Percentiles rank a stretch among this genome's conserved stretches.
Conservation (phyloP, 37 sponge, comb jelly and placozoan species). For the Beroe forskalii region DNA sequence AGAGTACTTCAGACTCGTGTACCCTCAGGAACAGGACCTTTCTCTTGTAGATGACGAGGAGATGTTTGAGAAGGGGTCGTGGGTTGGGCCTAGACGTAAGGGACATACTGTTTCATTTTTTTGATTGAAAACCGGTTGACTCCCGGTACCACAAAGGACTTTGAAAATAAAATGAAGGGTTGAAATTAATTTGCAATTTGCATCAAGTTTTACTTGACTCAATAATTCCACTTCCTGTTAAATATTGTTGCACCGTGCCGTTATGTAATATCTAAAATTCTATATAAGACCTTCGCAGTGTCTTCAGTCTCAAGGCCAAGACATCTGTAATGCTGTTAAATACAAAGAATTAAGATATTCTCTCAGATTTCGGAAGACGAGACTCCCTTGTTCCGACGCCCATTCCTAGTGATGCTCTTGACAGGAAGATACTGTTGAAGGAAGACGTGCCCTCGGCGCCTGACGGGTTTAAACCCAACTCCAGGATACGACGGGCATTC, state of each 20-base stretch:
- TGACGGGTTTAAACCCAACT: slow-evolving; percentile 50
- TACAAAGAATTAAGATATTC: not conserved
- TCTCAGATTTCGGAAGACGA: slow-evolving; percentile 11
- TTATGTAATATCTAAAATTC: too few relatives aligned
- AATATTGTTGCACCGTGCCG: too few relatives aligned
- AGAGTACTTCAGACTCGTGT: not conserved
- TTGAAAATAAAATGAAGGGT: too few relatives aligned
- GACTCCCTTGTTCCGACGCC: slow-evolving; percentile 27
- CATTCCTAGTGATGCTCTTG: not conserved
- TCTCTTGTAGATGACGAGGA: not conserved
- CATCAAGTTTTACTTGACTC: too few relatives aligned
- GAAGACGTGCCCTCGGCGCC: slow-evolving; percentile 18
- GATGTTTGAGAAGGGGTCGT: not conserved
- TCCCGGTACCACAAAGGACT: too few relatives aligned
- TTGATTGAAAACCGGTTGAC: too few relatives aligned
- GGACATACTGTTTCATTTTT: too few relatives aligned
- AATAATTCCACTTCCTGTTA: too few relatives aligned
- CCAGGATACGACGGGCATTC: not conserved
- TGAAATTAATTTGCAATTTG: too few relatives aligned
- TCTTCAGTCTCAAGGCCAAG: too few relatives aligned
- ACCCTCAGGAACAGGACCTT: not conserved
- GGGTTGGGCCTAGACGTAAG: slow-evolving; percentile 5
- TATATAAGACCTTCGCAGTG: too few relatives aligned
- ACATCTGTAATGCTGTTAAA: not conserved
- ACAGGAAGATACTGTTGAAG: not conserved